Evolutionary conservation across 2,113 vertebrate genomes (phyloP).

Genomic region (Sterna hirundo): DNA sequence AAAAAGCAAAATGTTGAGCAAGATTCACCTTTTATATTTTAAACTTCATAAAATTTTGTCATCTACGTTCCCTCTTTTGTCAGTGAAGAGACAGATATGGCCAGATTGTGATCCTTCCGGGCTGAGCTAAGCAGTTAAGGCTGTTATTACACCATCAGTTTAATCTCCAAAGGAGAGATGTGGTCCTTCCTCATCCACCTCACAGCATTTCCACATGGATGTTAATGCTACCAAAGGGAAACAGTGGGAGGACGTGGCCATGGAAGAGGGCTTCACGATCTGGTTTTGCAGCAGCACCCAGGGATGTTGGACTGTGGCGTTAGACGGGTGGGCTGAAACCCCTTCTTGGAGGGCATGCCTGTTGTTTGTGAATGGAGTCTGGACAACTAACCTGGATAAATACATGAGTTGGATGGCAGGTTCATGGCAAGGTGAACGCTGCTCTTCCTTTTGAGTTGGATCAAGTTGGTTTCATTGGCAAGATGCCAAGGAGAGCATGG

Average conservation of each 20-base stretch:
- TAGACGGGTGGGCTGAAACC: background rate
- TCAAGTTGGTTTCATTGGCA: background rate
- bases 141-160: background rate
- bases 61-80: background rate
- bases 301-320: background rate
- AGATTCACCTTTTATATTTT: background rate
- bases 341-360: background rate
- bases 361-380: background rate
- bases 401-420: background rate
- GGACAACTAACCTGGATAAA: background rate
- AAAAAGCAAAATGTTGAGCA: background rate
- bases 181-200: background rate
- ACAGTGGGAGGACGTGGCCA: background rate
- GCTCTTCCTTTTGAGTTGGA: background rate
- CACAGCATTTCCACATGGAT: background rate
- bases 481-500: background rate
- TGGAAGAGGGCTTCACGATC: rapidly evolving
- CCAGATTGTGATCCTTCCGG: background rate
- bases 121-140: background rate
- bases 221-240: background rate
- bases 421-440: background rate
- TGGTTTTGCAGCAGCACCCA: background rate
- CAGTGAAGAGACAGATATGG: background rate
- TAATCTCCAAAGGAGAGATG: background rate
- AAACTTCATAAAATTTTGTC: background rate